A percentile compares a stretch with the other conserved stretches of the same genome.
phyloP scores from a whole-genome alignment of 2,113 vertebrate species.

The Chaetodon trifascialis region DNA sequence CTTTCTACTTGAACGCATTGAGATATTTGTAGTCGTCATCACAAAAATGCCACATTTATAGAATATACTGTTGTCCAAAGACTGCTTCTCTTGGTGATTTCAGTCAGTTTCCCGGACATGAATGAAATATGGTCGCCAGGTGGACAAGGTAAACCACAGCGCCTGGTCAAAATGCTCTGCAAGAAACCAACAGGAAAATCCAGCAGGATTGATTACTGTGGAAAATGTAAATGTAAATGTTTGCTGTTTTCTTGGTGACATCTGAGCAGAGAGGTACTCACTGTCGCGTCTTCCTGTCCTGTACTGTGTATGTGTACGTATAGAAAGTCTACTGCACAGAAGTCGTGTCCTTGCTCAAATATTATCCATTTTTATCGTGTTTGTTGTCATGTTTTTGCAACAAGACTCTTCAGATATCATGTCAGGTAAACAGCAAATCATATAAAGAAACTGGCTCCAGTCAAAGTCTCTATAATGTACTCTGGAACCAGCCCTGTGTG shows the following conservation, averaged over 20 bases:
- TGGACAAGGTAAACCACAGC: not conserved
- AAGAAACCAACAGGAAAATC: constrained; percentile 53
- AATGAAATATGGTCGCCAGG: constrained; percentile 45
- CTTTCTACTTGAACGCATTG: not conserved
- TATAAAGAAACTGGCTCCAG: not conserved
- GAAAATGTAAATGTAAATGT: not conserved
- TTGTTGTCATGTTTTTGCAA: not conserved
- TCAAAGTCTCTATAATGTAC: not conserved
- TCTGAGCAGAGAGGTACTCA: no score
- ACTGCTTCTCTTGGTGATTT: not conserved
- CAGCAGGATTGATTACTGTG: not conserved
- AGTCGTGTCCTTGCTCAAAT: not conserved
- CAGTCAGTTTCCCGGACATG: constrained; percentile 5
- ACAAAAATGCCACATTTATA: not conserved
- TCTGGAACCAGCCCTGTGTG: not conserved
- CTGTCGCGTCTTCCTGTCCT: not conserved
- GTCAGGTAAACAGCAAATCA: not conserved
- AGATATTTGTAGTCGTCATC: not conserved
- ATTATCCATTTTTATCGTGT: not conserved
- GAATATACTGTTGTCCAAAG: not conserved
- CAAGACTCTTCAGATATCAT: not conserved
- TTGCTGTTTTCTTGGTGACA: not conserved
- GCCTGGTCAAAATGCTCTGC: constrained; percentile 35
- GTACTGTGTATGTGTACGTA: not conserved
- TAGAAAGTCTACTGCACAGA: not conserved